These are phyloP conservation scores for Zeugodacus cucurbitae DNA, from an alignment of 1,140 invertebrate genomes.

Conservation along the genomic window DNA sequence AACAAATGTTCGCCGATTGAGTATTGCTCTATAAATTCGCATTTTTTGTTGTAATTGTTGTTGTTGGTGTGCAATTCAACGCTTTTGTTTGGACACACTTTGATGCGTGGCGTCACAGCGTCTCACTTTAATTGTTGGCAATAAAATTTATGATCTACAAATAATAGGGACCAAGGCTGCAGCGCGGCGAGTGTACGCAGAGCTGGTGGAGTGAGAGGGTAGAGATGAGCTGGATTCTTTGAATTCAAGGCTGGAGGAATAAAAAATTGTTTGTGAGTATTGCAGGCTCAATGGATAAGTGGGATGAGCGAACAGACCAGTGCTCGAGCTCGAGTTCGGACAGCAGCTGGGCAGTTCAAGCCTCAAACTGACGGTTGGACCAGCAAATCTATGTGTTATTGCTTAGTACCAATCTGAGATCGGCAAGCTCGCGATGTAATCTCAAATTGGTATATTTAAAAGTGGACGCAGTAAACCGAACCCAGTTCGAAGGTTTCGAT, in stretches of 20 bases:
- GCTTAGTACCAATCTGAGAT: too few relatives aligned
- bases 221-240: not conserved
- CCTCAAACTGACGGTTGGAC: not conserved
- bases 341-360: not conserved
- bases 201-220: not conserved
- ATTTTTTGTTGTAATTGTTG: not conserved
- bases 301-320: not conserved
- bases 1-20: not conserved
- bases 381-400: too few relatives aligned
- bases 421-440: too few relatives aligned
- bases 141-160: constrained; percentile 37
- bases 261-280: not conserved
- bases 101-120: constrained; percentile 37
- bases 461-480: too few relatives aligned
- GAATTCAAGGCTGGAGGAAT: not conserved
- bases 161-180: constrained; percentile 6
- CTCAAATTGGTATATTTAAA: too few relatives aligned
- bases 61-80: not conserved
- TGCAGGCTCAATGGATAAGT: not conserved
- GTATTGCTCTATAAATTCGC: not conserved
- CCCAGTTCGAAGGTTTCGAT: too few relatives aligned
- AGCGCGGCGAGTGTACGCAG: not conserved
- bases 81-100: constrained; percentile 25
- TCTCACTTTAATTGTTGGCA: constrained; percentile 32
- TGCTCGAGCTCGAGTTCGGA: not conserved